Evolutionary conservation across 2,888 invertebrate species (phyloP).

Genomic region (Callyntrura sp.): DNA sequence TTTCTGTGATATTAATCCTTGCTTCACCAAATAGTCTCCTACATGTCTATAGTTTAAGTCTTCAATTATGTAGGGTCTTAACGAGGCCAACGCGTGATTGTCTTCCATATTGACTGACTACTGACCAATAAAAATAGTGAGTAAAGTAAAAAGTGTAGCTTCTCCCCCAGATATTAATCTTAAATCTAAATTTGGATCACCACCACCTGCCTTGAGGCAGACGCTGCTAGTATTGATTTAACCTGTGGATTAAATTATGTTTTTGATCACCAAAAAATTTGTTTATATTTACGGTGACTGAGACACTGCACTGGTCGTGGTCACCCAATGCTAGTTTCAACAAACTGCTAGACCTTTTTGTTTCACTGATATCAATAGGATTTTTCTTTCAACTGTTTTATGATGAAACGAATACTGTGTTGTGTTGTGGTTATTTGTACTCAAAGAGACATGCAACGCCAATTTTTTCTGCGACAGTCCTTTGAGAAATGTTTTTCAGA

Average conservation of each 20-base stretch:
- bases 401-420: too few relatives aligned
- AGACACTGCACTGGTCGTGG: background rate
- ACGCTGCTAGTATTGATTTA: too few relatives aligned
- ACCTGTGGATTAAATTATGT: background rate
- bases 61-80: constrained; percentile 78
- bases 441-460: constrained; percentile 9
- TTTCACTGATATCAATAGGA: too few relatives aligned
- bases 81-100: constrained; percentile 70
- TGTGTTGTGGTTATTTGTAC: background rate
- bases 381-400: too few relatives aligned
- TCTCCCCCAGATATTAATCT: too few relatives aligned
- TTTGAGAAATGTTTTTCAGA: background rate
- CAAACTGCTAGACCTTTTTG: background rate
- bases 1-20: constrained; percentile 79
- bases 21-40: constrained; percentile 78
- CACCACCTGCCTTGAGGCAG: too few relatives aligned
- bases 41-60: constrained; percentile 80
- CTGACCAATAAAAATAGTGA: too few relatives aligned
- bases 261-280: background rate
- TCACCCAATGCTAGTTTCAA: background rate
- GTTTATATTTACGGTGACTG: background rate
- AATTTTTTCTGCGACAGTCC: background rate
- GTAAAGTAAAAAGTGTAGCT: too few relatives aligned
- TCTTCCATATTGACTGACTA: constrained; percentile 61
- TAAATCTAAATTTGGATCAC: too few relatives aligned